Evolutionary conservation across 1,140 invertebrate species (phyloP).

Genomic region (Drosophila navojoa): DNA sequence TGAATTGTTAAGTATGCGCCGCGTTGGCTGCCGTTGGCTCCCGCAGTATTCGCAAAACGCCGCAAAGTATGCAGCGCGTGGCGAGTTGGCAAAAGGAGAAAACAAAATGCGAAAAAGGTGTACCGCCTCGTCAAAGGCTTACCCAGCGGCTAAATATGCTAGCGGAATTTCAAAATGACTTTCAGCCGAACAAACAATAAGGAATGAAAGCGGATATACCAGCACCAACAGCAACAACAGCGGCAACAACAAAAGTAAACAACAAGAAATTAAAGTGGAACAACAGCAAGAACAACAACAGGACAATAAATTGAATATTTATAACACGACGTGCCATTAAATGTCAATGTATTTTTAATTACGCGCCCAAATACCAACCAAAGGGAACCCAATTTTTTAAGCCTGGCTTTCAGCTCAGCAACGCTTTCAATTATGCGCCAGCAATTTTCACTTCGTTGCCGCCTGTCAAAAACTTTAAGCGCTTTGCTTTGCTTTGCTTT

Average conservation of each 20-base stretch:
- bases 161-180: conserved; percentile 67
- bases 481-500: conserved; percentile 57
- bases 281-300: conserved; percentile 22
- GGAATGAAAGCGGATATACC: conserved; percentile 9
- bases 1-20: conserved; percentile 60
- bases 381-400: conserved; percentile 40
- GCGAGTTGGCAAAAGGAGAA: not conserved
- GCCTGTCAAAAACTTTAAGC: conserved; percentile 77
- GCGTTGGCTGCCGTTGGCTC: conserved; percentile 34
- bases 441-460: conserved; percentile 79
- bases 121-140: conserved; percentile 62
- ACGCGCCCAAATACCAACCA: conserved; percentile 51
- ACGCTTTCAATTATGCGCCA: conserved; percentile 68
- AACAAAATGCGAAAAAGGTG: conserved; percentile 27
- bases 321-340: conserved; percentile 70
- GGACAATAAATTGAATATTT: conserved; percentile 64
- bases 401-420: conserved; percentile 31
- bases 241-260: not conserved
- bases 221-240: not conserved
- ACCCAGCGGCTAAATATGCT: conserved; percentile 56
- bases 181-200: conserved; percentile 40
- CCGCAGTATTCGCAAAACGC: conserved; percentile 34
- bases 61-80: conserved; percentile 49
- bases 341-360: conserved; percentile 82
- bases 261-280: conserved; percentile 19